Percentiles rank a stretch among this genome's conserved stretches.
These are phyloP conservation scores for Spodoptera exigua DNA, from an alignment of 2,888 invertebrate genomes.

Conservation along the genomic window DNA sequence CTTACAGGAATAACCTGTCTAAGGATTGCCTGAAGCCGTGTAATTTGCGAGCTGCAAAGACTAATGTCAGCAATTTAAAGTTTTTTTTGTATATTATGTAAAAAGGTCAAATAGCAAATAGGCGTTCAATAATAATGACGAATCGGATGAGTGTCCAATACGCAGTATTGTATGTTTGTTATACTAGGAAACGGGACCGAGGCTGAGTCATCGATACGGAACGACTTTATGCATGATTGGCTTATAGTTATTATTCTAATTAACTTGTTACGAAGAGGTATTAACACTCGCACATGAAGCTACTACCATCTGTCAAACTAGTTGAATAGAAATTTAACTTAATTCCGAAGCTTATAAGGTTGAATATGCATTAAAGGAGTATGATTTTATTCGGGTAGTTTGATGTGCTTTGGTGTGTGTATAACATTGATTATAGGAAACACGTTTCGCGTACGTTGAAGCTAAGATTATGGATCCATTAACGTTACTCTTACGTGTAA, in stretches of 20 bases:
- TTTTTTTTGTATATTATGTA: background rate
- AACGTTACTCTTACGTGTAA: slow-evolving; percentile 28
- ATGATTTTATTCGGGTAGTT: too few species aligned
- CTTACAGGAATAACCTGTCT: slow-evolving; percentile 23
- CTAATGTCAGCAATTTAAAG: background rate
- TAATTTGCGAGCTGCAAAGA: slow-evolving; percentile 2
- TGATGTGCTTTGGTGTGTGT: background rate
- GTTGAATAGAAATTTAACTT: too few species aligned
- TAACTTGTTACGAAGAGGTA: slow-evolving; percentile 37
- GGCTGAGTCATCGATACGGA: slow-evolving; percentile 72
- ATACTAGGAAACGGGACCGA: slow-evolving; percentile 68
- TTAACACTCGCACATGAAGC: too few species aligned
- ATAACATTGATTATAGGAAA: slow-evolving; percentile 18
- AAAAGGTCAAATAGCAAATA: slow-evolving; percentile 40
- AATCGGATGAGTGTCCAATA: slow-evolving; percentile 55
- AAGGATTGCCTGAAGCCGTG: background rate
- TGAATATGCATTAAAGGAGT: too few species aligned
- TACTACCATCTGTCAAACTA: too few species aligned
- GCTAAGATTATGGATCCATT: slow-evolving; percentile 27
- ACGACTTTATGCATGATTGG: slow-evolving; percentile 68
- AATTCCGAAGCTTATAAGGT: too few species aligned
- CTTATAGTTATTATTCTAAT: slow-evolving; percentile 54
- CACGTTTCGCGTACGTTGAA: slow-evolving; percentile 9
- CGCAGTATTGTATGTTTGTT: slow-evolving; percentile 50
- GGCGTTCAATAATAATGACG: slow-evolving; percentile 48